Conservation (phyloP, 2,888 invertebrate species). For the Mimachlamys varia region DNA sequence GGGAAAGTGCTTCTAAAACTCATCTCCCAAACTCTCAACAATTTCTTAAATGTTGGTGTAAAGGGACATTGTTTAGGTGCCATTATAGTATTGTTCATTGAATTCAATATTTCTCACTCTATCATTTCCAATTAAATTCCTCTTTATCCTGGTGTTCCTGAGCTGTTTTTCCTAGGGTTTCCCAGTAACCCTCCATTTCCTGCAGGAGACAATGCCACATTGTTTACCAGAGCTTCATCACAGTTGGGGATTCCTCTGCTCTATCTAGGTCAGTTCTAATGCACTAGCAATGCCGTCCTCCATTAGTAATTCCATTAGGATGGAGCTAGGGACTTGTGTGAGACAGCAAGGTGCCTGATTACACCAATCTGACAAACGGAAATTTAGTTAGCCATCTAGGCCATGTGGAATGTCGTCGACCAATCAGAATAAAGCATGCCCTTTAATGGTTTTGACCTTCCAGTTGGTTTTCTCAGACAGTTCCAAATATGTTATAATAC, state of each 20-base stretch:
- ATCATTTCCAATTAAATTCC: background rate
- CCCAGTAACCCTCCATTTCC: background rate
- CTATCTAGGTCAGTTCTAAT: background rate
- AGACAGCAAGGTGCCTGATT: constrained; percentile 34
- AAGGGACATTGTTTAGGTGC: background rate
- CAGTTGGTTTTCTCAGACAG: background rate
- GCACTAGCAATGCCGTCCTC: background rate
- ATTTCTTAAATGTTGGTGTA: background rate
- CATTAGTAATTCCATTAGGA: constrained; percentile 32
- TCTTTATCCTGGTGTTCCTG: background rate
- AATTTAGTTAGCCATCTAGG: constrained; percentile 34
- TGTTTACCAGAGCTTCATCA: background rate
- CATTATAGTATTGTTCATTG: background rate
- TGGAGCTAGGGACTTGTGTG: background rate
- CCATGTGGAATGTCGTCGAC: background rate
- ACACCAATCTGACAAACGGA: constrained; percentile 15
- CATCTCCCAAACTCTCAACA: background rate
- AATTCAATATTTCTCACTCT: background rate
- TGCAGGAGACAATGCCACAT: background rate
- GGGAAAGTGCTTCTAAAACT: background rate
- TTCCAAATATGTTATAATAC: background rate
- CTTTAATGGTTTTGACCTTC: background rate
- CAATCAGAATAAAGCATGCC: constrained; percentile 29
- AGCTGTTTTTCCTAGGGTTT: background rate
- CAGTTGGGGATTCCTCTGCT: background rate